phyloP scores from a whole-genome alignment of 2,113 vertebrate species.

The Elephas maximus region DNA sequence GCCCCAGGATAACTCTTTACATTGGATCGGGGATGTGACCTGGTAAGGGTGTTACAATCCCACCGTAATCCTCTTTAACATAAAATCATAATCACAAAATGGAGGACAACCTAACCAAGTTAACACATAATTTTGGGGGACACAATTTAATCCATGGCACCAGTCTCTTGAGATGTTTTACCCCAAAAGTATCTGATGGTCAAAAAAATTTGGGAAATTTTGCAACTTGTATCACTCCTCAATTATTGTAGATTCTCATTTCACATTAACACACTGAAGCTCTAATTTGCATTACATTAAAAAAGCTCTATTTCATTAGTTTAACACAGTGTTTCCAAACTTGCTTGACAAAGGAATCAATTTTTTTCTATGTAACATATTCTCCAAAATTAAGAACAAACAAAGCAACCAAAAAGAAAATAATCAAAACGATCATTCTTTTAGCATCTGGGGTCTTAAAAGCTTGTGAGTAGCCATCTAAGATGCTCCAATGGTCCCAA shows the following conservation, averaged over 20 bases:
- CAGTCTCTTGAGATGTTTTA: background rate
- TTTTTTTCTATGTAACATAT: slow-evolving; percentile 1
- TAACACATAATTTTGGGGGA: too few species aligned
- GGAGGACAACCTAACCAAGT: too few species aligned
- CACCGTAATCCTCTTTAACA: too few species aligned
- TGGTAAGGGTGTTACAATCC: too few species aligned
- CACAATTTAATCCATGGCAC: too few species aligned
- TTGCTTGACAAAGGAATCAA: slow-evolving; percentile 39
- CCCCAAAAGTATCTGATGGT: background rate
- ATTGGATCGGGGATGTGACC: too few species aligned
- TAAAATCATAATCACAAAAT: too few species aligned
- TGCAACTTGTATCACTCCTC: slow-evolving; percentile 2
- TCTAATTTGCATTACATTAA: slow-evolving; percentile 45
- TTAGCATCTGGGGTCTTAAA: background rate
- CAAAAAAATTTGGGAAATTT: slow-evolving; percentile 10
- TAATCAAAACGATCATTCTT: background rate
- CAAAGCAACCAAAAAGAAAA: slow-evolving; percentile 7
- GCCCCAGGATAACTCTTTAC: too few species aligned
- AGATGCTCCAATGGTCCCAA: too few species aligned
- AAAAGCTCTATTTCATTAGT: slow-evolving; percentile 23
- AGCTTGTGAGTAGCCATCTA: too few species aligned
- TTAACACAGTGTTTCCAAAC: slow-evolving; percentile 49
- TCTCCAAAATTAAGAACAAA: slow-evolving; percentile 55
- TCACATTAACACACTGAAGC: slow-evolving; percentile 10
- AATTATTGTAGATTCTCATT: background rate